A percentile compares a stretch with the other conserved stretches of the same genome.
These are phyloP conservation scores for Aratinga solstitialis DNA, from an alignment of 2,797 vertebrate species.

Conservation along the genomic window DNA sequence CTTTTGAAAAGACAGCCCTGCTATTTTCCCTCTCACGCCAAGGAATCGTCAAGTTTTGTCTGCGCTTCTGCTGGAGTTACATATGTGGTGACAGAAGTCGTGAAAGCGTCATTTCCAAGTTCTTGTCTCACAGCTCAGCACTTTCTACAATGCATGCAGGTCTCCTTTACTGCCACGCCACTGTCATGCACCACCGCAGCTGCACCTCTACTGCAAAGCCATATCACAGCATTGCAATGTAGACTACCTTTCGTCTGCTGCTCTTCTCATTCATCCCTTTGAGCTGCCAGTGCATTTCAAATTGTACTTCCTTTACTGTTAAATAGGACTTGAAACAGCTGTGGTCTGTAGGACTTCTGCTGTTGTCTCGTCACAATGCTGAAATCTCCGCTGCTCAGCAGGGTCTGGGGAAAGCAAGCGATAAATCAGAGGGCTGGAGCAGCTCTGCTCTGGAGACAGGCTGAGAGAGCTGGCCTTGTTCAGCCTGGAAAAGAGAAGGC, in stretches of 20 bases:
- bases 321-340: background rate
- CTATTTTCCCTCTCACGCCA: background rate
- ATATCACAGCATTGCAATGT: rapidly evolving
- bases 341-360: rapidly evolving
- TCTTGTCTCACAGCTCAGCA: background rate
- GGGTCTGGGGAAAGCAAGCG: background rate
- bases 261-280: background rate
- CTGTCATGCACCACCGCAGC: rapidly evolving
- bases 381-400: rapidly evolving
- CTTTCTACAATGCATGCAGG: rapidly evolving
- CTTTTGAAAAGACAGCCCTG: slow-evolving; percentile 29
- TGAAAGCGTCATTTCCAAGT: background rate
- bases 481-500: background rate
- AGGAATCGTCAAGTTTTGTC: background rate
- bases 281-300: background rate
- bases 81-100: background rate
- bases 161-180: background rate
- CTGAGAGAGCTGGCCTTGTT: background rate
- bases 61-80: background rate
- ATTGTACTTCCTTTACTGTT: background rate
- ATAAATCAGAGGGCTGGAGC: background rate
- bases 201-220: background rate
- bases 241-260: rapidly evolving
- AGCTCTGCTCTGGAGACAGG: background rate
- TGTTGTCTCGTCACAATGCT: rapidly evolving